Base-by-base conservation (phyloP, 2,888 invertebrate genomes). In the Melinaea marsaeus region DNA sequence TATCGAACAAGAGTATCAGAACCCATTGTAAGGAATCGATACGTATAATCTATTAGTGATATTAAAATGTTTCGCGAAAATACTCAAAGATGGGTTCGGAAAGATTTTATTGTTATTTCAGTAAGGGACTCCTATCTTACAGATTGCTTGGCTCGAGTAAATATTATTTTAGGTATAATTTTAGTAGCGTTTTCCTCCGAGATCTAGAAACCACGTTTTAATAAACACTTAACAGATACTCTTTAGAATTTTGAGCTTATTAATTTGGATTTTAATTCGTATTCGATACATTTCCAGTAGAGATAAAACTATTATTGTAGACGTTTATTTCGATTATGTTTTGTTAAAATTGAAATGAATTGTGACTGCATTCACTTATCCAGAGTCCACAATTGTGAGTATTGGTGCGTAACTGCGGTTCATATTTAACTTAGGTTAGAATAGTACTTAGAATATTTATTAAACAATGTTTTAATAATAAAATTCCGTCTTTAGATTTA, bases 31-130 rank as follows among this genome's bases (percentile, higher is more conserved):
- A 75, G 73, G 80, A 79, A 85, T 84, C 81, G 79, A 84, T 85
- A 81, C 77, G 81, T 83, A 83, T 86, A 86, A 88, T 86, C 84
- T 86, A 86, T 87, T 87, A 86, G 83, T 79, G 79, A 84, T 85
- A 85, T 86, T 83, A 84, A 86, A 86, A 81, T 81, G 81, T 81
- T 70, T 66, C 63, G 63, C 69, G 69, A 74, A 76, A 77, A 76
- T 77, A 77, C 73, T 72, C 67, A 71, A 69, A 75, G 79, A 79
- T 78, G 72, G 77, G 76, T 68, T 42, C 73, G 73, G 67, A 70
- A 68, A 75, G 76, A 77, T 79, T 74, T 74, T 72, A 70, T 75
- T 80, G 75, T 77, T 75, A 75, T 76, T 72, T 72, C 71, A 67
- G 68, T 69, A 68, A 70, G 67, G 70, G 71, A 68, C 66, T 65